Conservation (phyloP, 2,888 invertebrate genomes). For the Lochmaea capreae region DNA sequence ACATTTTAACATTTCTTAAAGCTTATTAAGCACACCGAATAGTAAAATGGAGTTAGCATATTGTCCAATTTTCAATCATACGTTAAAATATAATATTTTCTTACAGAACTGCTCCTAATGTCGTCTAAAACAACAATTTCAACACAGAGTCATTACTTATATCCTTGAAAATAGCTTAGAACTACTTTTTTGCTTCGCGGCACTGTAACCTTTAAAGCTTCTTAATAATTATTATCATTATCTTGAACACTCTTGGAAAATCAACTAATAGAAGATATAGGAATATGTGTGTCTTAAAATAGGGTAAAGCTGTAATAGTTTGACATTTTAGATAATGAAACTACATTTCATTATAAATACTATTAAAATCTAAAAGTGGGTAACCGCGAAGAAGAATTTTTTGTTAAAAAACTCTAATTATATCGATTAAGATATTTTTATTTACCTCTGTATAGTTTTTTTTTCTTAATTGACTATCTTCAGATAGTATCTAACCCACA, state of each 20-base stretch:
- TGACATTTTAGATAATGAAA: too few relatives aligned
- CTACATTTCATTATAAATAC: too few relatives aligned
- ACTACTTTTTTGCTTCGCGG: not conserved
- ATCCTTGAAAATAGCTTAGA: slow-evolving; percentile 2
- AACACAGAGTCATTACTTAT: not conserved
- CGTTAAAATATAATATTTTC: too few relatives aligned
- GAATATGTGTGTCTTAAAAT: not conserved
- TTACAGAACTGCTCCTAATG: not conserved
- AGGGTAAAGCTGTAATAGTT: too few relatives aligned
- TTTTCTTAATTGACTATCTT: not conserved
- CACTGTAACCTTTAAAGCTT: not conserved
- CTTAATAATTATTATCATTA: slow-evolving; percentile 6
- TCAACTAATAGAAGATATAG: not conserved
- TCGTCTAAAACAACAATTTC: not conserved
- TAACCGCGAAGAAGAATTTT: not conserved
- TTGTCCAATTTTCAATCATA: too few relatives aligned
- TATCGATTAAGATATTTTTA: not conserved
- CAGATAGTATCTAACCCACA: not conserved
- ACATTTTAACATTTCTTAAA: too few relatives aligned
- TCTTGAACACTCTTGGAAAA: not conserved
- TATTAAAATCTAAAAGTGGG: too few relatives aligned
- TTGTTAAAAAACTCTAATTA: too few relatives aligned
- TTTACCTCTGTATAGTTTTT: not conserved
- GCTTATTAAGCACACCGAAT: too few relatives aligned
- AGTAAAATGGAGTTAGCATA: too few relatives aligned